Base-by-base conservation (phyloP, 2,888 invertebrate genomes). In the Drosophila anomelani region DNA sequence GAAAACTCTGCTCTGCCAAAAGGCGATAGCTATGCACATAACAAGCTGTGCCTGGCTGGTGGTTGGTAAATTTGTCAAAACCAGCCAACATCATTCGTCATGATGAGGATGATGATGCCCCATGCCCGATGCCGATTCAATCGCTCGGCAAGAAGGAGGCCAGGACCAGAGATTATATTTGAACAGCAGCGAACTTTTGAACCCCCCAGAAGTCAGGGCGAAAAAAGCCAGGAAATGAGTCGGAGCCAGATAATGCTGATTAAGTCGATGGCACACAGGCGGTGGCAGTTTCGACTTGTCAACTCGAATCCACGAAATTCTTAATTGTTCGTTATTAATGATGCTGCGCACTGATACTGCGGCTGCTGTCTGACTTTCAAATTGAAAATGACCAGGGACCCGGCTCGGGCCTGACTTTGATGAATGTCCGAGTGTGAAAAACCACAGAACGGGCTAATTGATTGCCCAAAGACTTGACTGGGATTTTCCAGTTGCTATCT, bases 291-390 rank as follows among this genome's bases (percentile, higher is more conserved):
- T 41, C 61, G 54, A 47, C 72, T 72, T 71, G 61, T 69, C 70
- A 70, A 61, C 80, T 78, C 78, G 72, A 72, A 78, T 80, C 78
- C 61, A 76, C 74, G 76, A 78, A 77, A 79, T 84, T 83, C 85
- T 82, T 82, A 82, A 82, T 82, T 82, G 81, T 83, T 85, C 78
- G 83, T 80, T 82, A 82, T 82, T 85, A 82, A 82, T 85, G 85
- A 85, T 82, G 80, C 68, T 44, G 61, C 75, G 61, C 77, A 6
- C 51, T 63, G 78, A 67, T 63, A 59, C 58, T 43, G 26, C 60
- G 56, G 41, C 57, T 57, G 26, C 36, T 49, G 15, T 56, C 58
- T 66, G 75, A 78, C 67, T 78, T 72, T 83, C 74, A 83, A 81
- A 81, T 84, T 81, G 81, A 82, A 82, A 82, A 80, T 76, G 81